Evolutionary conservation across 1,140 invertebrate species (phyloP).

Genomic region (Drosophila aff.): DNA sequence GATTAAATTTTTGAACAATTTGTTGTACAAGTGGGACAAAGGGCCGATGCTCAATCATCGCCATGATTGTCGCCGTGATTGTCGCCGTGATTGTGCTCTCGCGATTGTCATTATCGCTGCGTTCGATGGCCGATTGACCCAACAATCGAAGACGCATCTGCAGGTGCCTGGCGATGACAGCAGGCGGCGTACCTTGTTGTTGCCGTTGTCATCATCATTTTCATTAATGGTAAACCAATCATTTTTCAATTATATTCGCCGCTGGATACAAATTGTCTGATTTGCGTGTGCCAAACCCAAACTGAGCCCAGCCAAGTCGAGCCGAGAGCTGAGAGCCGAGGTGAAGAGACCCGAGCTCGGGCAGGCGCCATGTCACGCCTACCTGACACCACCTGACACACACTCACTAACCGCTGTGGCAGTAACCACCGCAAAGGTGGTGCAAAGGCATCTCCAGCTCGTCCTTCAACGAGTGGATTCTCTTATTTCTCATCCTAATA

Average conservation of each 20-base stretch:
- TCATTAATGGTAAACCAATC: slow-evolving; percentile 84
- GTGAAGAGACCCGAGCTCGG: background rate
- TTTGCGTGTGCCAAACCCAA: slow-evolving; percentile 61
- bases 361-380: slow-evolving; percentile 47
- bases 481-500: background rate
- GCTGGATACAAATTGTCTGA: slow-evolving; percentile 84
- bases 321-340: background rate
- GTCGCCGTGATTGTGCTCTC: slow-evolving; percentile 8
- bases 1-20: background rate
- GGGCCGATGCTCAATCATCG: slow-evolving; percentile 8
- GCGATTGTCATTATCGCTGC: slow-evolving; percentile 14
- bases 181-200: slow-evolving; percentile 46
- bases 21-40: slow-evolving; percentile 14
- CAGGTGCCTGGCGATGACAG: slow-evolving; percentile 75
- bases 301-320: background rate
- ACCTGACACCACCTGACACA: slow-evolving; percentile 11
- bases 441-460: background rate
- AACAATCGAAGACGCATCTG: slow-evolving; percentile 66
- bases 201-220: slow-evolving; percentile 77
- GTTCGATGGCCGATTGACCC: slow-evolving; percentile 73
- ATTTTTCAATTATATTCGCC: slow-evolving; percentile 84
- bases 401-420: background rate
- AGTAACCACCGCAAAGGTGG: slow-evolving; percentile 5
- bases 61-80: slow-evolving; percentile 14
- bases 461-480: background rate